phyloP scores from a whole-genome alignment of 2,888 invertebrate species.

The Ctenicera cuprea region DNA sequence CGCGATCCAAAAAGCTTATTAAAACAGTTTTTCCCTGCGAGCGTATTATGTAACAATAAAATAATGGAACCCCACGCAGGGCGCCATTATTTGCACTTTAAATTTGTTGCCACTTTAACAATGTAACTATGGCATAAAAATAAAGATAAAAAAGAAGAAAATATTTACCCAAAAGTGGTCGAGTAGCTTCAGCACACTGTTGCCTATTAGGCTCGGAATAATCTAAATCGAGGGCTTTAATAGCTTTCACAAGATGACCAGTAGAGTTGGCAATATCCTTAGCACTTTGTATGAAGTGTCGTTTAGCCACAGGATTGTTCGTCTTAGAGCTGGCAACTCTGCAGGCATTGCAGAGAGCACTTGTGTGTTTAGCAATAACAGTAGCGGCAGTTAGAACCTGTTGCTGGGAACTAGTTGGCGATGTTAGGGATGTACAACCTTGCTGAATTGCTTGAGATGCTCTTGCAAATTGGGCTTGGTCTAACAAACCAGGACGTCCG shows the following conservation, averaged over 20 bases:
- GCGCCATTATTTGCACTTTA: too few species aligned
- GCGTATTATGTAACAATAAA: too few species aligned
- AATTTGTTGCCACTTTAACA: too few species aligned
- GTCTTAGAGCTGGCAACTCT: conserved; percentile 94
- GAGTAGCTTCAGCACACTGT: conserved; percentile 86
- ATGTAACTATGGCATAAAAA: too few species aligned
- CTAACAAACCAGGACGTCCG: conserved; percentile 91
- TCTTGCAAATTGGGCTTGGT: conserved; percentile 90
- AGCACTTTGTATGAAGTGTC: conserved; percentile 98
- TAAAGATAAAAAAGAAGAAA: too few species aligned
- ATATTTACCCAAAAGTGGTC: conserved; percentile 80
- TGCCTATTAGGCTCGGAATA: conserved; percentile 86
- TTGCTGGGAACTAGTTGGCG: conserved; percentile 84
- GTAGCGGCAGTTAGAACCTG: conserved; percentile 94
- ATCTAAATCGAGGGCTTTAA: conserved; percentile 91
- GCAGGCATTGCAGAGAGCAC: conserved; percentile 96
- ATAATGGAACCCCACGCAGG: too few species aligned
- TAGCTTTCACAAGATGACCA: conserved; percentile 94
- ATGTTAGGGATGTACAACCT: conserved; percentile 88
- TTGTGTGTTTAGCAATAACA: conserved; percentile 96
- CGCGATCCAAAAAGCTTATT: too few species aligned
- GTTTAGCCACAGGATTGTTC: conserved; percentile 91
- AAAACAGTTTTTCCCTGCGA: too few species aligned
- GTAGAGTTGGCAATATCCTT: conserved; percentile 98
- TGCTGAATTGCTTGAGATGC: conserved; percentile 93